Evolutionary conservation across 2,888 invertebrate species (phyloP).

Genomic region (Polymixis lichenea): DNA sequence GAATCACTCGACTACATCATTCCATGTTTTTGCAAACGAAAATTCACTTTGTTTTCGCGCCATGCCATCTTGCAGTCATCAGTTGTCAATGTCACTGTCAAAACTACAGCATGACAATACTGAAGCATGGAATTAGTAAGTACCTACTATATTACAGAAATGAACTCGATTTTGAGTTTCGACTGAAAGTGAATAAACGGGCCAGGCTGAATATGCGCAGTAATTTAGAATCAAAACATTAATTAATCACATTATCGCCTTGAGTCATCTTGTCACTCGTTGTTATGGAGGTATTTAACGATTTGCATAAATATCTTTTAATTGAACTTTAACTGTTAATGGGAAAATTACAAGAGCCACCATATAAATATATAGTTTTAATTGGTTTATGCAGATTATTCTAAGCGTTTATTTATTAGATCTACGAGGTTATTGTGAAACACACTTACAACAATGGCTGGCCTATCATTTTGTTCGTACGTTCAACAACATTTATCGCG

Average conservation of each 20-base stretch:
- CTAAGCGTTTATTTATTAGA: neutral
- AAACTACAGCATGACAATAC: neutral
- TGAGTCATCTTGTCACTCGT: conserved; percentile 2
- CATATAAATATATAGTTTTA: neutral
- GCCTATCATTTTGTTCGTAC: too few species aligned
- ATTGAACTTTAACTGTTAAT: neutral
- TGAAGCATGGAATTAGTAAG: neutral
- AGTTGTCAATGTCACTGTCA: conserved; percentile 14
- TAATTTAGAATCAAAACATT: conserved; percentile 41
- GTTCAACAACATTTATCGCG: too few species aligned
- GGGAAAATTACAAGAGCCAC: conserved; percentile 11
- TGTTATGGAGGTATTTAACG: conserved; percentile 14
- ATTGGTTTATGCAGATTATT: conserved; percentile 10
- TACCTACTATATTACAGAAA: neutral
- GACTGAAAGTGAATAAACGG: neutral
- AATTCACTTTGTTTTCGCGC: neutral
- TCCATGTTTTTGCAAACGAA: neutral
- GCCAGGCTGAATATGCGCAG: neutral
- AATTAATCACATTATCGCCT: conserved; percentile 37
- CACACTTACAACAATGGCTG: too few species aligned
- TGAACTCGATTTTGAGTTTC: neutral
- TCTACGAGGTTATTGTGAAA: too few species aligned
- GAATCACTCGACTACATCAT: neutral
- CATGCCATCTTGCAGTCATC: neutral
- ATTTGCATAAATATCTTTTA: conserved; percentile 15